Evolutionary conservation across 1,140 invertebrate genomes (phyloP), one percentile per base, ranked within the genome.

Genomic region (Saccostrea glomerata): DNA sequence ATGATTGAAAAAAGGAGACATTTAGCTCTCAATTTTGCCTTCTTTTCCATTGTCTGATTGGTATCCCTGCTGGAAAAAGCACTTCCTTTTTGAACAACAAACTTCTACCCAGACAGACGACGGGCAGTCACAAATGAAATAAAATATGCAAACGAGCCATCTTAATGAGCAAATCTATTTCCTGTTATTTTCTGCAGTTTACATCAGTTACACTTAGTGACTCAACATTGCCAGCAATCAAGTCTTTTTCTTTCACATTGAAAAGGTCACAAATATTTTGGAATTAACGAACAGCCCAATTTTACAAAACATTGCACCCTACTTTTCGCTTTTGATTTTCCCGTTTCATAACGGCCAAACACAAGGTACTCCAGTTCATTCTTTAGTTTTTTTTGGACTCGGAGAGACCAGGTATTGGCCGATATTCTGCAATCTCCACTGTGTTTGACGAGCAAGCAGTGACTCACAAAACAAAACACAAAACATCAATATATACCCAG

Each of bases 401-500:
- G 25, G 30, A 36, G 25, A 73, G 30, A 73, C 30, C 25, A 25
- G 23, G 25, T 15, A 30, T 30, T 77, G 23, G 25, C 23, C 70
- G 30, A 15, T 30, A 36, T 77, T 77, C 70, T 11, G 13, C 30
- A 11, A 25, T 77, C 70, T 77, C 70, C 30, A 77, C 20, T 66
- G 2, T 77, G 70, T 77, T 77, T 77, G 70, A 25, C 15, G 23
- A 77, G 70, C 70, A 77, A 77, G 25, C 70, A 25, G 30, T 77
- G 70, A 77, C 70, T 77, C 70, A 77, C 70, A 36, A 77, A 77
- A 30, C 70, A 77, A 77, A 77, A 77, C 23, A 23, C 25, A 77
- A 25, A 77, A 77, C 70, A 77, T 77, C 70, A 77, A 77, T 77
- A 77, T 77, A 77, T 77, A 77, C 70, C 70, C 70, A 77, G 23